phyloP scores from a whole-genome alignment of 2,797 vertebrate genomes.

The Hypotaenidia okinawae region DNA sequence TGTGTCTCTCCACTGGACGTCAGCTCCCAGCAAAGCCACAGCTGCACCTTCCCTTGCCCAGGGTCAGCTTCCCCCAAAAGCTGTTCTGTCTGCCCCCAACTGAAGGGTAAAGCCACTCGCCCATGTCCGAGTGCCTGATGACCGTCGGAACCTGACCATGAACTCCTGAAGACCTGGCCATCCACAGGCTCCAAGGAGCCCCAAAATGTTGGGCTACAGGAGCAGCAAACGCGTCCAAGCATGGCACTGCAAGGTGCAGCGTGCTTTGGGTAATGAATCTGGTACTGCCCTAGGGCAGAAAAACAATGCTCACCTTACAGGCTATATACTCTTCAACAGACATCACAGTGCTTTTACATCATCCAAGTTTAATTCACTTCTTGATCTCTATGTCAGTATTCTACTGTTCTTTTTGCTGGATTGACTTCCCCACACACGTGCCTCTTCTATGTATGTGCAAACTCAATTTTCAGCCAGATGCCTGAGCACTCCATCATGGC shows the following conservation, averaged over 20 bases:
- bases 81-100: neutral
- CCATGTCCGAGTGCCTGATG: neutral
- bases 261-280: neutral
- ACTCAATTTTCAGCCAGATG: neutral
- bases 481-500: neutral
- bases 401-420: neutral
- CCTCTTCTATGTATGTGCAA: neutral
- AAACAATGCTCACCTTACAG: neutral
- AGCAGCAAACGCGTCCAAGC: neutral
- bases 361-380: neutral
- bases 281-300: neutral
- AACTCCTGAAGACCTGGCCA: neutral
- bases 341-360: rapidly evolving
- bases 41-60: neutral
- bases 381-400: neutral
- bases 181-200: neutral
- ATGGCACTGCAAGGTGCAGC: neutral
- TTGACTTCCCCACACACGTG: rapidly evolving
- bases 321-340: neutral
- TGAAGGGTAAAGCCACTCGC: neutral
- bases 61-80: no score
- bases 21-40: neutral
- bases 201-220: neutral
- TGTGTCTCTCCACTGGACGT: rapidly evolving
- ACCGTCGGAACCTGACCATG: neutral